phyloP scores from a whole-genome alignment of 2,888 invertebrate genomes.

The Drosophila fungiperda region DNA sequence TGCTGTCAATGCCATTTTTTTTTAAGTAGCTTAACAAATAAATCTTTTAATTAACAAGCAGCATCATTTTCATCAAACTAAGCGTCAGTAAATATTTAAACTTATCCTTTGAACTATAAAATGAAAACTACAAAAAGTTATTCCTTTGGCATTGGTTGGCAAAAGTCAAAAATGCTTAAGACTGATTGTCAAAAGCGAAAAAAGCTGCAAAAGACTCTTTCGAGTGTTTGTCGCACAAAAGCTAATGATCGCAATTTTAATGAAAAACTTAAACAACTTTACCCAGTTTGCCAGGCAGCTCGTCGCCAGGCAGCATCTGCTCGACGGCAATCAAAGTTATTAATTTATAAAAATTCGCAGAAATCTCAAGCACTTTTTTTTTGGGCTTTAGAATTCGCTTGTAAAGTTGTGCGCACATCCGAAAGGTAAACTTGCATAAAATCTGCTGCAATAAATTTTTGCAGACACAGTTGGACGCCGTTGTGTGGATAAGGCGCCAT shows the following conservation, averaged over 20 bases:
- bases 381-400: conserved; percentile 47
- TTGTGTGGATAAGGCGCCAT: conserved; percentile 36
- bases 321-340: conserved; percentile 67
- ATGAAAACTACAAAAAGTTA: conserved; percentile 21
- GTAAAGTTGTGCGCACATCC: conserved; percentile 48
- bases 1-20: background rate
- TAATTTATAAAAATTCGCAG: conserved; percentile 58
- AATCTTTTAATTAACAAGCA: conserved; percentile 49
- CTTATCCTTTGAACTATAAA: conserved; percentile 10
- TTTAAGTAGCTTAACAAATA: conserved; percentile 1
- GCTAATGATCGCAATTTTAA: conserved; percentile 68
- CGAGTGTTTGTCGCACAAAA: background rate
- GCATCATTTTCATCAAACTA: conserved; percentile 13
- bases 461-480: conserved; percentile 3
- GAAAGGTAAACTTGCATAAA: conserved; percentile 65
- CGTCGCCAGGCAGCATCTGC: conserved; percentile 6
- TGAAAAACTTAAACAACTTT: conserved; percentile 64
- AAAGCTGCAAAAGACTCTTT: conserved; percentile 16
- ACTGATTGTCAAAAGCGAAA: conserved; percentile 51
- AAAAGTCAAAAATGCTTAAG: conserved; percentile 18
- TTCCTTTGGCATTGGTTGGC: background rate
- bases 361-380: conserved; percentile 39
- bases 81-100: conserved; percentile 1
- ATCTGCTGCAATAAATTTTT: conserved; percentile 60
- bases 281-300: conserved; percentile 19